Base-by-base conservation (phyloP, 2,888 invertebrate species). In the Lasioglossum morio region DNA sequence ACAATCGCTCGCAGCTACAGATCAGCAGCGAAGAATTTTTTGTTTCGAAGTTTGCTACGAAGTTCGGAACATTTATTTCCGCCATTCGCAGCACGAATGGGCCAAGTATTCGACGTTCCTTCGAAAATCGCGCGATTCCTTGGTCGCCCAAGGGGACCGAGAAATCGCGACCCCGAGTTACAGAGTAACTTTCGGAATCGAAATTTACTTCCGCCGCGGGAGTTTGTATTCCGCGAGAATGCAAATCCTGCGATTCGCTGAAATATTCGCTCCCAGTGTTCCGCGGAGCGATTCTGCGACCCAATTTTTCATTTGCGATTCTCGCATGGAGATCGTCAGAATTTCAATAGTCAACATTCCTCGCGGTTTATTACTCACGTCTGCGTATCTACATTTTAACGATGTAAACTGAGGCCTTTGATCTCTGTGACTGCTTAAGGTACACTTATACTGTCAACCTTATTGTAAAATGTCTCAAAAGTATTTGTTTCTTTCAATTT, bases 231-330 rank as follows among this genome's bases (percentile, higher is more conserved):
- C 72, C 46, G 72, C 34, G 78, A 27, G 53, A 77, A 81, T 72
- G 79, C 60, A 78, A 79, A 79, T 60, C 37, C 72, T 7, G 70
- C 79, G 72, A 78, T 79, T 46, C 48, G n/a, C 43, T 46, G 72
- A 40, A 48, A 81, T 72, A 72, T 79, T 53, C 72, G 40, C 79
- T 57, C 4, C 8, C 69, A 14, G 34, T 27, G 27, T 70, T 40
- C 30, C 70, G 16, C n/a, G 70, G 43, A 57, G 46, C 77, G 43
- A 81, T 81, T 77, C 81, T 40, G 53, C 53, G 78, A 46, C 76
- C 66, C 76, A 76, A 48, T 80, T 78, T 66, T 48, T 70, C 53
- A 5, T 46, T 43, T 23, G 27, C 30, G 43, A 77, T n/a, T 70
- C 70, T 60, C 43, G 19, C 23, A 78, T 7, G 46, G 23, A 81